Evolutionary conservation across 2,888 invertebrate species (phyloP).

Genomic region (Auanema sp.): DNA sequence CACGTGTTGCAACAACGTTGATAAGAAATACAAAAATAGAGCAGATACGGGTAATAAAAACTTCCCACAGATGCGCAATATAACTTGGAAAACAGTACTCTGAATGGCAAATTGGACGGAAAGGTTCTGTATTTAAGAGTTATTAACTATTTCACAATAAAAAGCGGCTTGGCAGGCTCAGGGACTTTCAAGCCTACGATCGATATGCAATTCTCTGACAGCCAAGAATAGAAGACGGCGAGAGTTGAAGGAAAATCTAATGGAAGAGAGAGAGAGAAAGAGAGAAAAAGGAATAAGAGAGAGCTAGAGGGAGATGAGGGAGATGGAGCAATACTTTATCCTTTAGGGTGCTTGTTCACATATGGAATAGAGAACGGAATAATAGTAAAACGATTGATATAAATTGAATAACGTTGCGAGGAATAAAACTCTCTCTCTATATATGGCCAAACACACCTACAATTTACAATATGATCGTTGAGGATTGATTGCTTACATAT

Average conservation of each 20-base stretch:
- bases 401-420: no score
- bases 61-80: no score
- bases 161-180: conserved; percentile 1
- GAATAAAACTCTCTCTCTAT: no score
- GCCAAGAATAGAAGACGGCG: not conserved
- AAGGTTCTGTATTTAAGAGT: not conserved
- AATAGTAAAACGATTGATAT: no score
- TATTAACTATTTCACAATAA: not conserved
- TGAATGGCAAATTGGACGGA: not conserved
- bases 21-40: no score
- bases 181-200: not conserved
- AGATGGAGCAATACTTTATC: not conserved
- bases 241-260: not conserved
- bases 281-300: not conserved
- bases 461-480: no score
- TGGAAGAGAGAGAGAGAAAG: conserved; percentile 5
- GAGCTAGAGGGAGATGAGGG: not conserved
- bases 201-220: conserved; percentile 1
- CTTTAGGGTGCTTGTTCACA: not conserved
- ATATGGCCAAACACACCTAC: no score
- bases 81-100: no score
- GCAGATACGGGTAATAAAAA: no score
- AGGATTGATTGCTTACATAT: no score
- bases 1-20: no score
- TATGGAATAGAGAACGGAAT: not conserved